These are phyloP conservation scores for Caenorhabditis brenneri DNA, from an alignment of 1,140 invertebrate genomes.

Conservation along the genomic window DNA sequence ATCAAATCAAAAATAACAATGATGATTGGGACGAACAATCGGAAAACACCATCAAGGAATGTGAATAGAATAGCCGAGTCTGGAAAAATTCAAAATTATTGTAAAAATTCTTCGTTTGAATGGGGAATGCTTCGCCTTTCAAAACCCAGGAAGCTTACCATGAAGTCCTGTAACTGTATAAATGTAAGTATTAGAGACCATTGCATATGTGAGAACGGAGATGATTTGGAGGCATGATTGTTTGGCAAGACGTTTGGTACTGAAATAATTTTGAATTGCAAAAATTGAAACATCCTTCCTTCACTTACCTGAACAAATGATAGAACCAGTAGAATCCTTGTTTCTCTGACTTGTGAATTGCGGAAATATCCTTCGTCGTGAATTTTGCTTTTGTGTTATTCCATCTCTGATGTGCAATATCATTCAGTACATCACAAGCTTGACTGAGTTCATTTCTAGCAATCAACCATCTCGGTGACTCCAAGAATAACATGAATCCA, in stretches of 20 bases:
- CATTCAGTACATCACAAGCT: constrained; percentile 65
- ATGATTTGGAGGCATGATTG: constrained; percentile 66
- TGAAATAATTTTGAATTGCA: too few species aligned
- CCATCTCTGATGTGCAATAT: constrained; percentile 66
- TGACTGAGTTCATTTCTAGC: constrained; percentile 61
- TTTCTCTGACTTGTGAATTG: constrained; percentile 55
- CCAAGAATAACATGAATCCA: constrained; percentile 66
- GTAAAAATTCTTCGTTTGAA: not conserved
- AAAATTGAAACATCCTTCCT: not conserved
- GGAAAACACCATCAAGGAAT: constrained; percentile 63
- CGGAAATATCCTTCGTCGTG: constrained; percentile 57
- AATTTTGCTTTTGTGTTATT: constrained; percentile 66
- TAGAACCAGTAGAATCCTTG: constrained; percentile 64
- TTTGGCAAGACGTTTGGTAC: constrained; percentile 59
- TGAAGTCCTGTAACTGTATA: constrained; percentile 58
- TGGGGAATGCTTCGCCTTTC: not conserved
- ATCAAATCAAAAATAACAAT: constrained; percentile 63
- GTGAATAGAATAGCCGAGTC: constrained; percentile 58
- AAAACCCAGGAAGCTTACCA: constrained; percentile 45
- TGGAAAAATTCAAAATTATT: not conserved
- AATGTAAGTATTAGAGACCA: constrained; percentile 63
- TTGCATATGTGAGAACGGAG: constrained; percentile 64
- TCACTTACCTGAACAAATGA: constrained; percentile 60
- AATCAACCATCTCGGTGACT: constrained; percentile 64
- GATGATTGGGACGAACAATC: constrained; percentile 61